Percentiles rank a stretch among this genome's conserved stretches.
Evolutionary conservation across 2,797 vertebrate species (phyloP).

Genomic region (Phoeniculus purpureus): DNA sequence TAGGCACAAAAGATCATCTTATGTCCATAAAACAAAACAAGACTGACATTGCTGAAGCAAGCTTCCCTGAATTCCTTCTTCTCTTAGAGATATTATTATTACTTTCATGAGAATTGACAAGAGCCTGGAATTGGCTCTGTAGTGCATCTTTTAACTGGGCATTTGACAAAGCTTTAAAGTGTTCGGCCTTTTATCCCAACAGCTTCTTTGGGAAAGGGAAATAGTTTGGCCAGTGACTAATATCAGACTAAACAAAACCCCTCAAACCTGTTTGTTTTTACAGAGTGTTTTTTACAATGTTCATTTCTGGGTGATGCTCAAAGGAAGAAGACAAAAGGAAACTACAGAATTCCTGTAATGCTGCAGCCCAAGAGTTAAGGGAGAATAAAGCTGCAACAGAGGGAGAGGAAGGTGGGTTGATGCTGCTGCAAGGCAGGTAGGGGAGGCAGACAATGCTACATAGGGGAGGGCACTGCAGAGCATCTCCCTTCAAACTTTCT

Average conservation of each 20-base stretch:
- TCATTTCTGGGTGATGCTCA: background rate
- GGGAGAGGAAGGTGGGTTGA: background rate
- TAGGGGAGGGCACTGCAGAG: background rate
- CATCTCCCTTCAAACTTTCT: background rate
- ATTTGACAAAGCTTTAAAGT: constrained; percentile 12
- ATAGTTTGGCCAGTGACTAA: constrained; percentile 10
- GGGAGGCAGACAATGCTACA: background rate
- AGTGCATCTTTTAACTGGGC: background rate
- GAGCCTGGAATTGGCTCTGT: background rate
- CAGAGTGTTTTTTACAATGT: background rate
- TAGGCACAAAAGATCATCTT: constrained; percentile 34
- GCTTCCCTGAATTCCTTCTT: background rate
- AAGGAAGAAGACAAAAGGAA: background rate
- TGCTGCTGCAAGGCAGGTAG: background rate
- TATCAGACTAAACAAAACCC: background rate
- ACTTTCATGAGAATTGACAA: constrained; percentile 20
- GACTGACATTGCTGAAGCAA: background rate
- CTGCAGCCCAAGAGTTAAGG: background rate
- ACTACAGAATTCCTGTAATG: background rate
- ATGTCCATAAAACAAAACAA: constrained; percentile 19
- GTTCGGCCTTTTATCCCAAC: background rate
- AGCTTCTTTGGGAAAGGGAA: constrained; percentile 7
- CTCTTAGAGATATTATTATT: background rate
- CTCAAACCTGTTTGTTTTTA: background rate
- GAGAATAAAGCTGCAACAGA: background rate